Evolutionary conservation across 2,797 vertebrate genomes (phyloP).

Genomic region (Oreochromis mossambicus): DNA sequence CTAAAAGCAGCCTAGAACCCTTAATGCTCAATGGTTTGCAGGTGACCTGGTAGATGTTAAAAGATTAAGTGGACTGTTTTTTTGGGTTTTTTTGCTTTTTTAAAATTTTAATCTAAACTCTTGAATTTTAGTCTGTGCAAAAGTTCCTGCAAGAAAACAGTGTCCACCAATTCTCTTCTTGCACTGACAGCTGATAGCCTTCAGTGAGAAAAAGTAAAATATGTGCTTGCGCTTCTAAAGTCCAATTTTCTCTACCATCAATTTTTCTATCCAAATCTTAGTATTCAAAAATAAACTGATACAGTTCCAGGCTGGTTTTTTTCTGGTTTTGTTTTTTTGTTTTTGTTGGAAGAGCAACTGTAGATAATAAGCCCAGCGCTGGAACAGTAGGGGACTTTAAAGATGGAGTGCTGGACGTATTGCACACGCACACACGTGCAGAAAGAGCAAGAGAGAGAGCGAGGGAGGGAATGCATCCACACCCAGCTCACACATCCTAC

Average conservation of each 20-base stretch:
- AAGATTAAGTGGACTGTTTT: not conserved
- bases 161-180: not conserved
- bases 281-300: not conserved
- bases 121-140: not conserved
- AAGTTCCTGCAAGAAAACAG: not conserved
- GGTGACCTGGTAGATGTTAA: not conserved
- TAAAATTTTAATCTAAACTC: rapidly evolving
- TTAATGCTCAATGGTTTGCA: not conserved
- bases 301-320: not conserved
- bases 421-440: not conserved
- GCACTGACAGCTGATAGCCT: not conserved
- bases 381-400: slow-evolving; percentile 4
- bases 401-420: slow-evolving; percentile 2
- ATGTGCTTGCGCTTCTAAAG: not conserved
- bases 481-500: slow-evolving; percentile 62
- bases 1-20: not conserved
- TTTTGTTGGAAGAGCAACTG: not conserved
- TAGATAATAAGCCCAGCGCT: not conserved
- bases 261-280: not conserved
- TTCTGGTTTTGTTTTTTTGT: not conserved
- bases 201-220: not conserved
- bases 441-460: not conserved
- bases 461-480: slow-evolving; percentile 58
- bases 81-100: not conserved
- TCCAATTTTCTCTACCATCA: not conserved